phyloP scores from a whole-genome alignment of 2,113 vertebrate genomes.

The Carassius auratus region DNA sequence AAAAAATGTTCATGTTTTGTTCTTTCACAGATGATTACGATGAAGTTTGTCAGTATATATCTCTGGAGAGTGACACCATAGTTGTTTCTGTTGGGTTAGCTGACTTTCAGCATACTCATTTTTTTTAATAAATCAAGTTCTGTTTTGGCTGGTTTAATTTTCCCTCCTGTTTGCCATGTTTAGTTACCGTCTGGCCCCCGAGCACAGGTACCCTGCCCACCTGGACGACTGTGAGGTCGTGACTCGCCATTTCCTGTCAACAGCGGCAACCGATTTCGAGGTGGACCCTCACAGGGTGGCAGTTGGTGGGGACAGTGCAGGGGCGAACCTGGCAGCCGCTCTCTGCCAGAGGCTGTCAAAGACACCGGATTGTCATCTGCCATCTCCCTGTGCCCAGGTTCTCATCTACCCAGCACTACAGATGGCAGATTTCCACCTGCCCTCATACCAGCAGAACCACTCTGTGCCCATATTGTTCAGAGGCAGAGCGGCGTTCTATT shows the following conservation, averaged over 20 bases:
- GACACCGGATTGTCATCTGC: slow-evolving; percentile 68
- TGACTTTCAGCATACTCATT: background rate
- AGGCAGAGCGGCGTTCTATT: slow-evolving; percentile 67
- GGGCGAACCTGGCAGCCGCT: slow-evolving; percentile 76
- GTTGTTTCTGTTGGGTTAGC: slow-evolving; percentile 84
- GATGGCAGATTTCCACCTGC: slow-evolving; percentile 81
- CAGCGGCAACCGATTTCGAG: slow-evolving; percentile 64
- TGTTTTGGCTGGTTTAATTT: background rate
- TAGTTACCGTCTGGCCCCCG: slow-evolving; percentile 82
- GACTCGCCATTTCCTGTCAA: slow-evolving; percentile 80
- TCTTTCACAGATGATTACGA: slow-evolving; percentile 75
- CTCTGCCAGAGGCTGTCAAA: slow-evolving; percentile 78
- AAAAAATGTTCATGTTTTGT: background rate
- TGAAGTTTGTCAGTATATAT: slow-evolving; percentile 75
- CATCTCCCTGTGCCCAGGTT: slow-evolving; percentile 80
- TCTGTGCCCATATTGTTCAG: slow-evolving; percentile 75
- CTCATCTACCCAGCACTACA: slow-evolving; percentile 84
- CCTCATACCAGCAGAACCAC: slow-evolving; percentile 83
- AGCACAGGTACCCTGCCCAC: slow-evolving; percentile 74
- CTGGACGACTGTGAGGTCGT: slow-evolving; percentile 77
- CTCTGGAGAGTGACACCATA: slow-evolving; percentile 77
- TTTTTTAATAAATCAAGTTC: background rate
- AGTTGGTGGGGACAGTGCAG: slow-evolving; percentile 81
- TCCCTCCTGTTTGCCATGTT: background rate
- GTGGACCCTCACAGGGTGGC: slow-evolving; percentile 76